Percentiles rank a stretch among this genome's conserved stretches.
Conservation (phyloP, 2,797 vertebrate species). For the Poecilia gillii region DNA sequence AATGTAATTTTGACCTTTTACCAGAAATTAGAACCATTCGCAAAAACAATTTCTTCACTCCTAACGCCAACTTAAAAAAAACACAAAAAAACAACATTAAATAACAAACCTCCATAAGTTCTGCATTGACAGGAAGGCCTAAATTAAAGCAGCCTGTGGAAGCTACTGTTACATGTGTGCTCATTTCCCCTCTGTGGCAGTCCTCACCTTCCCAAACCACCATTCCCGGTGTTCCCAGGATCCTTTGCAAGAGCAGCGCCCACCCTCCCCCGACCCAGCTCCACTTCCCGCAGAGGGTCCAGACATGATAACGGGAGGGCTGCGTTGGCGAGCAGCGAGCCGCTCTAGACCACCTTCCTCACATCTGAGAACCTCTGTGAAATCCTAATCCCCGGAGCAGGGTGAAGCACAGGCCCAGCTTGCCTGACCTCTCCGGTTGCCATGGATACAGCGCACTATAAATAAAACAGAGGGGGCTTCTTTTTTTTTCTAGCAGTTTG, state of each 20-base stretch:
- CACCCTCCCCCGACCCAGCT: conserved; percentile 43
- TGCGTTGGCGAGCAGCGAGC: conserved; percentile 77
- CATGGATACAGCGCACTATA: conserved; percentile 99
- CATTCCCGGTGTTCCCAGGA: conserved; percentile 79
- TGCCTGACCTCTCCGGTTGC: conserved; percentile 99
- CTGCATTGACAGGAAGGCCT: conserved; percentile 56
- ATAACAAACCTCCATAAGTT: conserved; percentile 37
- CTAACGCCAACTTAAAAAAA: conserved; percentile 4
- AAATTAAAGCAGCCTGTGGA: conserved; percentile 63
- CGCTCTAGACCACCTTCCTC: conserved; percentile 83
- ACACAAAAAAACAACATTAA: neutral
- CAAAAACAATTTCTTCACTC: conserved; percentile 9
- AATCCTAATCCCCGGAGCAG: conserved; percentile 97
- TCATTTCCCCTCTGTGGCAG: conserved; percentile 48
- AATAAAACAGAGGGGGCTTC: conserved; percentile 93
- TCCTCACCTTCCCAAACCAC: conserved; percentile 62
- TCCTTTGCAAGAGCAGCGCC: conserved; percentile 40
- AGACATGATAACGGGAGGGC: conserved; percentile 72
- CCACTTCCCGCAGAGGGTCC: conserved; percentile 63
- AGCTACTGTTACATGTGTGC: conserved; percentile 39
- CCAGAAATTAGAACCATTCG: neutral
- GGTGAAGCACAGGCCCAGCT: conserved; percentile 97
- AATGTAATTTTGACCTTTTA: neutral
- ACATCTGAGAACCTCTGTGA: conserved; percentile 90
- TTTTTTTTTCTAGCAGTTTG: conserved; percentile 88